phyloP scores from a whole-genome alignment of 2,113 vertebrate genomes.

The Uria lomvia region DNA sequence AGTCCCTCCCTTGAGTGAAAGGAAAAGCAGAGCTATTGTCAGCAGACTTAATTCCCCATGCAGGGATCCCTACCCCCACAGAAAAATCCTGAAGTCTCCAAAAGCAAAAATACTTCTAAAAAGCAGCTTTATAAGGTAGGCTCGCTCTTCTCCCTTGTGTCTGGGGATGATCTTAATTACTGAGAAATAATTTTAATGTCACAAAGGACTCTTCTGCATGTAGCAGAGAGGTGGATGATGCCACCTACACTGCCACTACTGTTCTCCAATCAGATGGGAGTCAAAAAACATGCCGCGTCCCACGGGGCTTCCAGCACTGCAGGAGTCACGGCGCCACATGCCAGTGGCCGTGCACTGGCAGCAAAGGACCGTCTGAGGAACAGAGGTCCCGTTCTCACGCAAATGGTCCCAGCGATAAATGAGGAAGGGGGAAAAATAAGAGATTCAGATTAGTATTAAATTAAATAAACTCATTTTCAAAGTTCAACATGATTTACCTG shows the following conservation, averaged over 20 bases:
- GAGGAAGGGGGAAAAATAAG: not conserved
- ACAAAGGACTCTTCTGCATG: not conserved
- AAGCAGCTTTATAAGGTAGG: not conserved
- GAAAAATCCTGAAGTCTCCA: not conserved
- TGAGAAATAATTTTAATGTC: not conserved
- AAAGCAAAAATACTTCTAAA: not conserved
- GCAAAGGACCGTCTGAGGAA: not conserved
- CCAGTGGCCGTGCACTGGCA: not conserved
- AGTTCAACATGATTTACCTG: not conserved
- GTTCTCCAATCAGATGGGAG: not conserved
- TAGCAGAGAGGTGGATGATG: not conserved
- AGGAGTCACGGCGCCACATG: accelerated
- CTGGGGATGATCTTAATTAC: not conserved
- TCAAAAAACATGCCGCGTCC: accelerated
- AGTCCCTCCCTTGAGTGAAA: not conserved
- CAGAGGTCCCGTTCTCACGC: not conserved
- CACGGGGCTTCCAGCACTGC: not conserved
- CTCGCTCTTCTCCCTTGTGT: not conserved
- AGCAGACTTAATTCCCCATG: not conserved
- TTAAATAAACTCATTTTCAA: not conserved
- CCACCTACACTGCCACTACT: not conserved
- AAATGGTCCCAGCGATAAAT: not conserved
- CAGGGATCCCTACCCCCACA: not conserved
- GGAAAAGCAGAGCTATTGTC: not conserved
- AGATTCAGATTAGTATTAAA: not conserved